Evolutionary conservation across 2,888 invertebrate species (phyloP), one percentile per base, ranked within the genome.

Genomic region (Exocentrus adspersus): DNA sequence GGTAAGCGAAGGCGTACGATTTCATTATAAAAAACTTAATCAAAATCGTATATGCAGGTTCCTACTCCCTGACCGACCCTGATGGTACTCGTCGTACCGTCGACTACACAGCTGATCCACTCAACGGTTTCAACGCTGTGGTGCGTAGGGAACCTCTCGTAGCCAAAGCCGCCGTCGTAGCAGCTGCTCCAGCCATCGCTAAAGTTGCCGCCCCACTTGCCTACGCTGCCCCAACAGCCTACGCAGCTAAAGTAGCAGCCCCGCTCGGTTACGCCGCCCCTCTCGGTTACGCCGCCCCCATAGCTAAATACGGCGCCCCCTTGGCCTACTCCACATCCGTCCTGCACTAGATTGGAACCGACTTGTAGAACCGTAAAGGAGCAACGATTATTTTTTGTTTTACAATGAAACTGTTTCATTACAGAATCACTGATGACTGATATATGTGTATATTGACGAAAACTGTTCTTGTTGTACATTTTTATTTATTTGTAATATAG

Each of bases 41-140:
- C n/a, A n/a, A n/a, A n/a, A n/a, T n/a, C n/a, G n/a, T n/a, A n/a
- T n/a, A n/a, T n/a, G 4, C 37, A 37, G 37, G 37, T 12, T 37
- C 37, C 70, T 87, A 87, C 81, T 85, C 86, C 14, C 79, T 87
- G 52, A 79, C 84, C 14, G 86, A 86, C 72, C 86, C 89, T 10
- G 89, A 89, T 77, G 89, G 89, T 72, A 86, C 86, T 65, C 86
- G 86, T 76, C 87, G 89, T 71, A 88, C 86, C 30, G 89, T 89
- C 0, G 89, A 89, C 68, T 88, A 88, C 75, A 79, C 84, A 42
- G 86, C 87, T 3, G 85, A 85, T 73, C 83, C 85, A 66, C 74
- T 84, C 56, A 82, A 84, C 64, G 87, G 87, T 5, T 87, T 86
- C 82, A 86, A 86, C 79, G 86, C 86, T 30, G 85, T 86, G 53